Conservation (phyloP, 1,140 invertebrate species). For the Acyrthosiphon pisum region DNA sequence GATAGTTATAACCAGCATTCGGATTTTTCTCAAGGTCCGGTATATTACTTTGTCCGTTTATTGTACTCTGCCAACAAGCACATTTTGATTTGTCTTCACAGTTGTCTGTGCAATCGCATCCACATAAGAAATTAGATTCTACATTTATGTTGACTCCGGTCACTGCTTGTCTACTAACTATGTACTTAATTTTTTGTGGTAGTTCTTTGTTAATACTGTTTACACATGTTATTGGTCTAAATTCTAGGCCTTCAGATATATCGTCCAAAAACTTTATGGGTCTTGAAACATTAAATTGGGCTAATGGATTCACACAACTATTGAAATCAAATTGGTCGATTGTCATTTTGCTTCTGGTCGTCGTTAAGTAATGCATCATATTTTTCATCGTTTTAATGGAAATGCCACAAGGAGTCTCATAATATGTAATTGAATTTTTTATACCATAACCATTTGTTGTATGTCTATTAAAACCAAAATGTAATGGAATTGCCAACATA, state of each 20-base stretch:
- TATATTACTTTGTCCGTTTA: slow-evolving; percentile 71
- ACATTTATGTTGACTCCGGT: slow-evolving; percentile 85
- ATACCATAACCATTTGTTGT: no score
- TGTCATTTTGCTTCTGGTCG: slow-evolving; percentile 75
- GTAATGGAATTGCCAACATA: slow-evolving; percentile 82
- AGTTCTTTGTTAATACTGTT: slow-evolving; percentile 85
- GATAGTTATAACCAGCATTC: slow-evolving; percentile 81
- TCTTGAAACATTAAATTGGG: slow-evolving; percentile 70
- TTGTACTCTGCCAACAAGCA: slow-evolving; percentile 88
- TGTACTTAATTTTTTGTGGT: slow-evolving; percentile 87
- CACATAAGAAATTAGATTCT: slow-evolving; percentile 83
- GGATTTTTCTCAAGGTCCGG: slow-evolving; percentile 63
- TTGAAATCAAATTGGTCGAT: slow-evolving; percentile 93
- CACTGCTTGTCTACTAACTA: slow-evolving; percentile 80
- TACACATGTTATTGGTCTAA: slow-evolving; percentile 85
- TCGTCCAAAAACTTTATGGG: slow-evolving; percentile 64
- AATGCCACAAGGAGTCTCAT: slow-evolving; percentile 86
- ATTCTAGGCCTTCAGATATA: slow-evolving; percentile 82
- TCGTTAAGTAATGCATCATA: slow-evolving; percentile 77
- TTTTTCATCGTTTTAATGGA: slow-evolving; percentile 76
- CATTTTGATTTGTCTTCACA: slow-evolving; percentile 88
- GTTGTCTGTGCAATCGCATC: slow-evolving; percentile 92
- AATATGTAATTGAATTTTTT: slow-evolving; percentile 68
- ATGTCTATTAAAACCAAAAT: slow-evolving; percentile 84
- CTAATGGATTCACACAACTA: slow-evolving; percentile 76